These are phyloP conservation scores for Drosophila kuntzei DNA, from an alignment of 2,888 invertebrate genomes.

Conservation along the genomic window DNA sequence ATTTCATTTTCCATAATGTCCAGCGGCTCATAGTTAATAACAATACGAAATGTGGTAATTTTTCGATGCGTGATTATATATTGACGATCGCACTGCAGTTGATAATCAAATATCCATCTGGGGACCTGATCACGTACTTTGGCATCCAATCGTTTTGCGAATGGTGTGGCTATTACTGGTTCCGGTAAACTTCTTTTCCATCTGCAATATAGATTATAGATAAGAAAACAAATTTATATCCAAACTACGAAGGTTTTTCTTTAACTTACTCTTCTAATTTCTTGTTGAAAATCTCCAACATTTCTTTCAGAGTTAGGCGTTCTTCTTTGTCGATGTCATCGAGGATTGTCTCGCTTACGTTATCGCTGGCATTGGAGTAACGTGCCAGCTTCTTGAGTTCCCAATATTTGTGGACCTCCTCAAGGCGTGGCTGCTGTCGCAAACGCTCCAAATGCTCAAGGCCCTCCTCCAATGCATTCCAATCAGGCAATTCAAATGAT, in stretches of 20 bases:
- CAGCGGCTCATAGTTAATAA: constrained; percentile 56
- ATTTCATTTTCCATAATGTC: constrained; percentile 54
- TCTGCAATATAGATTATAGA: constrained; percentile 6
- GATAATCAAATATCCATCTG: constrained; percentile 75
- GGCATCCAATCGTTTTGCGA: constrained; percentile 43
- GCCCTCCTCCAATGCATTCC: constrained; percentile 30
- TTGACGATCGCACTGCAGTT: constrained; percentile 51
- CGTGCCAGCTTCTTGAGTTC: constrained; percentile 37
- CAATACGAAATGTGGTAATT: constrained; percentile 48
- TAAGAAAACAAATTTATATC: neutral
- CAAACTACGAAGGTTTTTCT: neutral
- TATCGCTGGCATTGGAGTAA: constrained; percentile 9
- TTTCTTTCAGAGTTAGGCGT: constrained; percentile 9
- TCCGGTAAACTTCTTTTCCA: neutral
- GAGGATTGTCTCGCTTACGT: constrained; percentile 2
- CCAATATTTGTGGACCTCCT: constrained; percentile 66
- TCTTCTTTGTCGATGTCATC: neutral
- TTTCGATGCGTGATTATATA: constrained; percentile 54
- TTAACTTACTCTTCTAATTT: constrained; percentile 34
- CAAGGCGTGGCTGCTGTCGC: constrained; percentile 50
- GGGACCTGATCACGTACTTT: constrained; percentile 39
- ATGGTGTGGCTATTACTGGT: constrained; percentile 19
- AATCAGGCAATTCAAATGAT: constrained; percentile 62
- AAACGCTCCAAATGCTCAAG: constrained; percentile 52
- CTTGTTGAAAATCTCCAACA: constrained; percentile 24